Evolutionary conservation across 2,888 invertebrate species (phyloP).

Genomic region (Apotomis capreana): DNA sequence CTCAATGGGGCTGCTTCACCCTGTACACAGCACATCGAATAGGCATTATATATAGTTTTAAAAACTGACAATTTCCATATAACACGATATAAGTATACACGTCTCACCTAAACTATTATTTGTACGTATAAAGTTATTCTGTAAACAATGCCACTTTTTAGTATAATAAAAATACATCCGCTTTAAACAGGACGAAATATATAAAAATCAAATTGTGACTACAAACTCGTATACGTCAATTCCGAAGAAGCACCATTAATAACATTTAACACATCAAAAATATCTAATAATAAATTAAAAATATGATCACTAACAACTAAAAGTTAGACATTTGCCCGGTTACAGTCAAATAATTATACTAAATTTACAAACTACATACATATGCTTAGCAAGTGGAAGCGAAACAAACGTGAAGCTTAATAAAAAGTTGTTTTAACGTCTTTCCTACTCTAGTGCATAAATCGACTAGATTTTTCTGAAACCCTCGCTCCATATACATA

Average conservation of each 20-base stretch:
- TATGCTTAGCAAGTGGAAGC: too few species aligned
- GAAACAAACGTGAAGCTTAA: too few species aligned
- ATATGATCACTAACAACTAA: slow-evolving; percentile 6
- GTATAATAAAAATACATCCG: background rate
- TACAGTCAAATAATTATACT: background rate
- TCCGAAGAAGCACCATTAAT: slow-evolving; percentile 30
- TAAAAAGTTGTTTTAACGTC: too few species aligned
- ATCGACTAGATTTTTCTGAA: slow-evolving; percentile 11
- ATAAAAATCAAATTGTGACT: slow-evolving; percentile 18
- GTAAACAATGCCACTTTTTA: slow-evolving; percentile 5
- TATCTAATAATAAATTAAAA: slow-evolving; percentile 12
- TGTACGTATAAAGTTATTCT: slow-evolving; percentile 10
- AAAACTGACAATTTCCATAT: background rate
- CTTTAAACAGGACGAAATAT: slow-evolving; percentile 16
- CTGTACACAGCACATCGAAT: slow-evolving; percentile 1
- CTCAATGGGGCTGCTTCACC: slow-evolving; percentile 14
- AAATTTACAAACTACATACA: too few species aligned
- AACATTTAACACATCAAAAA: slow-evolving; percentile 10
- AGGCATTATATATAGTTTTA: background rate
- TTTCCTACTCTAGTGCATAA: background rate
- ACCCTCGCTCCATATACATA: background rate
- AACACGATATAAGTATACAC: slow-evolving; percentile 5
- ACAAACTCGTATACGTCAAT: slow-evolving; percentile 31
- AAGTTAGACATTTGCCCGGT: slow-evolving; percentile 2
- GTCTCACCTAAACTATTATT: slow-evolving; percentile 13